Evolutionary conservation across 2,113 vertebrate species (phyloP).

Genomic region (Varanus salvator): DNA sequence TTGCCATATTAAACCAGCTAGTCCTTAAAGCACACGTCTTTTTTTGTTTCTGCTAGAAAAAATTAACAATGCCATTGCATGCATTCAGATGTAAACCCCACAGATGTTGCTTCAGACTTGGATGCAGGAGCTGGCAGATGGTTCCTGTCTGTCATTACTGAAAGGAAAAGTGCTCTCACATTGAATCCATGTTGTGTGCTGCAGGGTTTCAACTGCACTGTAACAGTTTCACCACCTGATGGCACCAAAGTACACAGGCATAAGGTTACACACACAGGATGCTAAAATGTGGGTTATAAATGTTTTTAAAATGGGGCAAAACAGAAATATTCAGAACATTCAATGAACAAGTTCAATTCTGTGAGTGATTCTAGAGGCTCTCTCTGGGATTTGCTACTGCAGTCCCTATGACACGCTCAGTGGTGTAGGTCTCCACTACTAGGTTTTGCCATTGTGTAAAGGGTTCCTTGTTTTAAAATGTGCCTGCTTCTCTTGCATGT

Average conservation of each 20-base stretch:
- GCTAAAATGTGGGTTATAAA: no score
- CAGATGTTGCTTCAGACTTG: not conserved
- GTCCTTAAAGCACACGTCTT: not conserved
- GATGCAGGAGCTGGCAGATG: not conserved
- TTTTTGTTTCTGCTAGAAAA: not conserved
- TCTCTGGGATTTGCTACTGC: not conserved
- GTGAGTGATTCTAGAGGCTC: not conserved
- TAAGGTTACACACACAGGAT: not conserved
- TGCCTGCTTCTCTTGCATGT: not conserved
- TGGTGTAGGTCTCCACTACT: not conserved
- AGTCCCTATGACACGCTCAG: not conserved
- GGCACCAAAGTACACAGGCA: slow-evolving; percentile 64
- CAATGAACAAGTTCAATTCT: not conserved
- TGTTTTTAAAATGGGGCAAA: not conserved
- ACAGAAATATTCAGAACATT: not conserved
- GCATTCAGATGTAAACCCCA: not conserved
- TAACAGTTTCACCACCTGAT: slow-evolving; percentile 68
- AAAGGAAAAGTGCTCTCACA: not conserved
- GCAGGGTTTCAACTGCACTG: slow-evolving; percentile 39
- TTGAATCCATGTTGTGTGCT: not conserved
- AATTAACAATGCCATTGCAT: not conserved
- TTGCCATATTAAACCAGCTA: no score
- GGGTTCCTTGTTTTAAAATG: not conserved
- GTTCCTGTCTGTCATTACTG: not conserved
- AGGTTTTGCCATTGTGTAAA: not conserved